Percentiles rank a stretch among this genome's conserved stretches.
phyloP scores from a whole-genome alignment of 2,797 vertebrate genomes.

The Bovichtus variegatus region DNA sequence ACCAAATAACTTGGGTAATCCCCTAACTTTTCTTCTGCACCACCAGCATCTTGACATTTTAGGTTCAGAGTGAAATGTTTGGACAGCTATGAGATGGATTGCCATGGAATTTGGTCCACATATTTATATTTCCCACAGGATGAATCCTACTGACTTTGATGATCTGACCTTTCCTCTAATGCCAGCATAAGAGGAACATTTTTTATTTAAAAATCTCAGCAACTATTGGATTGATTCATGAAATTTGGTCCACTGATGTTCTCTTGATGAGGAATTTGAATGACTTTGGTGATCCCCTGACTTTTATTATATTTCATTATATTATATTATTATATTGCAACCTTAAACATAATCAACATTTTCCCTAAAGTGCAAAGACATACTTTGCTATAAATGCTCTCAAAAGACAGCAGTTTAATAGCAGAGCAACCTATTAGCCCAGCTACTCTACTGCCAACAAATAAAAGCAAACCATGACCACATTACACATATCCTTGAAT shows the following conservation, averaged over 20 bases:
- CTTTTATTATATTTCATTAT: no score
- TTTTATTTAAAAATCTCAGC: neutral
- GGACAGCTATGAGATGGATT: neutral
- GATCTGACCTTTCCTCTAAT: neutral
- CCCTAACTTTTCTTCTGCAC: fast-evolving
- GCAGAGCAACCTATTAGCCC: neutral
- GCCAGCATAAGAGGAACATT: neutral
- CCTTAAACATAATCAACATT: neutral
- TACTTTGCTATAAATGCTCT: conserved; percentile 20
- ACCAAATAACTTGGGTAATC: neutral
- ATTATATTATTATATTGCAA: neutral
- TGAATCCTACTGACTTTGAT: no score
- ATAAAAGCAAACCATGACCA: conserved; percentile 14
- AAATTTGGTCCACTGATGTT: neutral
- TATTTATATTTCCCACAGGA: neutral
- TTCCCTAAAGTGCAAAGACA: neutral
- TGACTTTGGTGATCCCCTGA: neutral
- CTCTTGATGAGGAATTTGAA: neutral
- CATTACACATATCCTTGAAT: conserved; percentile 36
- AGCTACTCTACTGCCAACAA: conserved; percentile 19
- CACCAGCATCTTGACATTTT: neutral
- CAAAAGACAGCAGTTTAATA: conserved; percentile 4
- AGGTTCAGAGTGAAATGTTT: neutral
- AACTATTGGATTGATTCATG: neutral
- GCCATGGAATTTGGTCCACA: neutral